phyloP scores from a whole-genome alignment of 2,113 vertebrate species.

The Typhlomys cinereus region DNA sequence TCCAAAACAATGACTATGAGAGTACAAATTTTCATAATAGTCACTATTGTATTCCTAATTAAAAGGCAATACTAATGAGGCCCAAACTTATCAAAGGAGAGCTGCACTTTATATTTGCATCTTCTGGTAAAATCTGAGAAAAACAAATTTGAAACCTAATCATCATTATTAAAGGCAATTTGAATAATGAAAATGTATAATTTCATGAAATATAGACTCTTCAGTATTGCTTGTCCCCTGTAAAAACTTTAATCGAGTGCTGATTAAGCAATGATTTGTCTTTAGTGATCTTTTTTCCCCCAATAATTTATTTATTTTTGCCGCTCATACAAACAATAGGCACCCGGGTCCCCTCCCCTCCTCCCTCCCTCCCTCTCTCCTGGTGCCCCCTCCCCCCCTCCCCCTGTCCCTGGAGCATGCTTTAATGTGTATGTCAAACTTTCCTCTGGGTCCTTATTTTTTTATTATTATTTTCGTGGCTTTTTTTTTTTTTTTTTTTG shows the following conservation, averaged over 20 bases:
- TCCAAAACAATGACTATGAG: background rate
- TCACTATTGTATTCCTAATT: background rate
- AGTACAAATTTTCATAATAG: background rate
- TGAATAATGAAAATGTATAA: background rate
- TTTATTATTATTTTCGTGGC: background rate
- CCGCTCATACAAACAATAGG: no score
- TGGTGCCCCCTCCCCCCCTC: no score
- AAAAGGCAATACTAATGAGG: background rate
- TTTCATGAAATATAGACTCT: background rate
- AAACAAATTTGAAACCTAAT: background rate
- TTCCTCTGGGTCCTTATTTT: no score
- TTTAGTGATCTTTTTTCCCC: background rate
- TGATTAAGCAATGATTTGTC: background rate
- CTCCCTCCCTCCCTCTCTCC: no score
- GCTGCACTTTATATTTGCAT: background rate
- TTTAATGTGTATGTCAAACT: no score
- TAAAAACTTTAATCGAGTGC: background rate
- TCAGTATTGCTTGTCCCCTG: background rate
- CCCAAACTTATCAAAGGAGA: slow-evolving; percentile 5
- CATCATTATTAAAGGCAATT: background rate
- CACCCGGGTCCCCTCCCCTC: no score
- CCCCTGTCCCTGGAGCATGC: no score
- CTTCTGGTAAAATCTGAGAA: background rate
- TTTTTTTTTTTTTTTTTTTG: background rate
- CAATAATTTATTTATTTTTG: no score